phyloP scores from a whole-genome alignment of 1,140 invertebrate genomes.

The Brachionus rubens region DNA sequence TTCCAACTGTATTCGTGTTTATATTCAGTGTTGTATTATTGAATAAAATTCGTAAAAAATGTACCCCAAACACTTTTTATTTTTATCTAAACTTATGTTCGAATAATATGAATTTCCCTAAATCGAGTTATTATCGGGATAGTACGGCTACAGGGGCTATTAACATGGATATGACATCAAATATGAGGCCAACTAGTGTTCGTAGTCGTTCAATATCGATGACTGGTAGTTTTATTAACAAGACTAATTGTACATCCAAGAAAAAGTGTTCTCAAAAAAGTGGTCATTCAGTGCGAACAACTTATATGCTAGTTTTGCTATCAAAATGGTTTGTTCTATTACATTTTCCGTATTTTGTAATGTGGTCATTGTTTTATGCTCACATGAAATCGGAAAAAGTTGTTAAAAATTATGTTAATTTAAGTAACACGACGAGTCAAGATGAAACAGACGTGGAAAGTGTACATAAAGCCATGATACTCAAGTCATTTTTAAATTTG shows the following conservation, averaged over 20 bases:
- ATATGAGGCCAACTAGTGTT: too few relatives aligned
- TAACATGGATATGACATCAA: too few relatives aligned
- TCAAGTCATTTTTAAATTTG: constrained; percentile 1
- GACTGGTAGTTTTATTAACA: too few relatives aligned
- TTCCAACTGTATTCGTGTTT: neutral
- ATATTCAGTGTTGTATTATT: neutral
- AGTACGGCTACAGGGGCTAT: too few relatives aligned
- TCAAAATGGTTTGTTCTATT: constrained; percentile 15
- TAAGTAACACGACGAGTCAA: neutral
- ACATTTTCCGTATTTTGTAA: neutral
- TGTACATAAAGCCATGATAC: neutral
- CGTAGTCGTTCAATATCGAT: too few relatives aligned
- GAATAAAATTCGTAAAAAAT: neutral
- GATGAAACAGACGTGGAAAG: too few relatives aligned
- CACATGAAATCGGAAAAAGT: neutral
- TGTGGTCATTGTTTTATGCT: neutral
- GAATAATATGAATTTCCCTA: too few relatives aligned
- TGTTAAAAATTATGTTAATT: neutral
- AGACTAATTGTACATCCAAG: too few relatives aligned
- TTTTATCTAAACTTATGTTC: too few relatives aligned
- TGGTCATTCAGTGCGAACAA: neutral
- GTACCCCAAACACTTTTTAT: too few relatives aligned
- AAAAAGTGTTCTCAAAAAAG: neutral
- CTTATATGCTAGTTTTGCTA: constrained; percentile 3
- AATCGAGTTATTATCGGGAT: too few relatives aligned